Evolutionary conservation across 2,888 invertebrate species (phyloP).

Genomic region (Euphydryas editha): DNA sequence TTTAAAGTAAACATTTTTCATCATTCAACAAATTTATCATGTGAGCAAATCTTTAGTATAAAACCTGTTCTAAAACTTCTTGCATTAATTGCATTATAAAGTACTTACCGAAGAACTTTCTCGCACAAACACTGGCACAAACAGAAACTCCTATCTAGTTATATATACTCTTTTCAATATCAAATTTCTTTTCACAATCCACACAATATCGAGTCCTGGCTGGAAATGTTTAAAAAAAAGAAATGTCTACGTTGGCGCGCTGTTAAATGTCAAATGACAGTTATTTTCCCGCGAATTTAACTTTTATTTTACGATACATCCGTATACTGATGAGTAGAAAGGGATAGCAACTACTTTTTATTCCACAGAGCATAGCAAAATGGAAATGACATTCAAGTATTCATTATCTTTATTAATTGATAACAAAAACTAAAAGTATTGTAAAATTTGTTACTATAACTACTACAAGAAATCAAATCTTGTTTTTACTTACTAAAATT

Average conservation of each 20-base stretch:
- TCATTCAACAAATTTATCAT: constrained; percentile 2
- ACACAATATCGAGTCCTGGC: constrained; percentile 12
- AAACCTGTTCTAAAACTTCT: constrained; percentile 17
- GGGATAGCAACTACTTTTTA: constrained; percentile 10
- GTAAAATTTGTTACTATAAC: too few species aligned
- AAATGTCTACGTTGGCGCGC: constrained; percentile 42
- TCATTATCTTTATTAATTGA: not conserved
- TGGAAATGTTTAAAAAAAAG: constrained; percentile 27
- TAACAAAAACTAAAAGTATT: not conserved
- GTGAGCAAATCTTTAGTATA: constrained; percentile 6
- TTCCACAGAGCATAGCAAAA: not conserved
- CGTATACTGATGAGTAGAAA: constrained; percentile 7
- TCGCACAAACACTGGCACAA: constrained; percentile 16
- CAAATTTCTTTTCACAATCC: not conserved
- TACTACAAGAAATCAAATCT: not conserved
- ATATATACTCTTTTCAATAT: not conserved
- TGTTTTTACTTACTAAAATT: too few species aligned
- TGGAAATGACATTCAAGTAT: not conserved
- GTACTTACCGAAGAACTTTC: constrained; percentile 25
- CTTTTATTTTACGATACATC: constrained; percentile 46
- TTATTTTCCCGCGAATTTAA: constrained; percentile 51
- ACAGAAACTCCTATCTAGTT: not conserved
- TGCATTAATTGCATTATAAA: constrained; percentile 5
- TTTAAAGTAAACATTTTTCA: not conserved
- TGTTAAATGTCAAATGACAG: constrained; percentile 49